These are phyloP conservation scores for Rotaria socialis DNA, from an alignment of 2,888 invertebrate genomes.

Conservation along the genomic window DNA sequence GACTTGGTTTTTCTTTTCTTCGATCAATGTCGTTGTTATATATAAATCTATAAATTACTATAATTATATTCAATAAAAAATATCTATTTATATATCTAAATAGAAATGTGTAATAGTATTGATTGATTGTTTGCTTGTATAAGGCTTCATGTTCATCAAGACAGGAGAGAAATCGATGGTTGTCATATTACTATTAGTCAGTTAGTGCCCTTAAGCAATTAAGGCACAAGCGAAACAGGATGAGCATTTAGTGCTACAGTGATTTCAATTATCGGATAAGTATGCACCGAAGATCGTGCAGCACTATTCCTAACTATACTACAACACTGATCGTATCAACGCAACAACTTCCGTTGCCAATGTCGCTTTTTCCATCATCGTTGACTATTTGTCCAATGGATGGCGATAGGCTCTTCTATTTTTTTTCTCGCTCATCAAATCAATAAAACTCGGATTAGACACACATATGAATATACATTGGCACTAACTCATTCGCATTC, in stretches of 20 bases:
- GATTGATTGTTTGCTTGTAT: constrained; percentile 26
- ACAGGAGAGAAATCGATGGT: background rate
- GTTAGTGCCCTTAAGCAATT: constrained; percentile 1
- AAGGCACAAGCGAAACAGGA: background rate
- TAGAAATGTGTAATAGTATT: background rate
- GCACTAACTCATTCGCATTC: background rate
- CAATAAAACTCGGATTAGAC: constrained; percentile 22
- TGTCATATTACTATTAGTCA: background rate
- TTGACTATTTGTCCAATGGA: background rate
- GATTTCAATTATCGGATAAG: constrained; percentile 29
- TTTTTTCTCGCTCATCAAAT: background rate
- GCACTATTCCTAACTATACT: background rate
- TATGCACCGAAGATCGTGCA: constrained; percentile 11
- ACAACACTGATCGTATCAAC: background rate
- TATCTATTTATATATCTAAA: constrained; percentile 7
- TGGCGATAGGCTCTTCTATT: background rate
- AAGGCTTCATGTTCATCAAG: background rate
- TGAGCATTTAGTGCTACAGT: constrained; percentile 19
- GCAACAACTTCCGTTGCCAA: background rate
- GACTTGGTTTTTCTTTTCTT: background rate
- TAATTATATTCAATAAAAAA: background rate
- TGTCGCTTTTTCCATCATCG: background rate
- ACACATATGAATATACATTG: constrained; percentile 9
- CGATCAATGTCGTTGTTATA: no score
- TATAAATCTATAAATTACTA: no score